phyloP scores from a whole-genome alignment of 2,113 vertebrate genomes.

The Echinops telfairi region DNA sequence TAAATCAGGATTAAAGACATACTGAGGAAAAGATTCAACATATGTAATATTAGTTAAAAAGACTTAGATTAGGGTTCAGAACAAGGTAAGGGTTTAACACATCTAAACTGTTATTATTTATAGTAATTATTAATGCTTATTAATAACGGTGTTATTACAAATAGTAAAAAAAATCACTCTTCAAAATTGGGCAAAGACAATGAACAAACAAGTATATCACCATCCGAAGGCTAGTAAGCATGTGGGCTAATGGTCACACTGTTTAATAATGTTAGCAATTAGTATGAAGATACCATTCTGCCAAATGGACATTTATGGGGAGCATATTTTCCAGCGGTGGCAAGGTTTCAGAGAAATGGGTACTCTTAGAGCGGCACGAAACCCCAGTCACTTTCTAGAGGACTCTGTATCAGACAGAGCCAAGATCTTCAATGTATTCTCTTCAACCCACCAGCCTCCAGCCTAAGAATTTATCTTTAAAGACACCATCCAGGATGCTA shows the following conservation, averaged over 20 bases:
- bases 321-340: not conserved
- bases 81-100: not conserved
- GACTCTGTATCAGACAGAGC: conserved; percentile 24
- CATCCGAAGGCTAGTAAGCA: not conserved
- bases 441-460: conserved; percentile 29
- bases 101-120: not conserved
- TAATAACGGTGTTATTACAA: not conserved
- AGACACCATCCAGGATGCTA: conserved; percentile 11
- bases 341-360: conserved; percentile 27
- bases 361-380: not conserved
- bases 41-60: not conserved
- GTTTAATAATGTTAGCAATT: not conserved
- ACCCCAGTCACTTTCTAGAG: not conserved
- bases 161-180: conserved; percentile 46
- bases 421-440: conserved; percentile 1
- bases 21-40: conserved; percentile 46
- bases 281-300: not conserved
- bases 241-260: conserved; percentile 1
- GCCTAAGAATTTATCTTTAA: conserved; percentile 34
- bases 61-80: no score
- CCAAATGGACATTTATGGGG: not conserved
- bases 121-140: no score
- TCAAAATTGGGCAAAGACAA: conserved; percentile 44
- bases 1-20: conserved; percentile 55
- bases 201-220: not conserved